Evolutionary conservation across 1,140 invertebrate species (phyloP), one percentile per base, ranked within the genome.

Genomic region (Lordiphosa stackelbergi): DNA sequence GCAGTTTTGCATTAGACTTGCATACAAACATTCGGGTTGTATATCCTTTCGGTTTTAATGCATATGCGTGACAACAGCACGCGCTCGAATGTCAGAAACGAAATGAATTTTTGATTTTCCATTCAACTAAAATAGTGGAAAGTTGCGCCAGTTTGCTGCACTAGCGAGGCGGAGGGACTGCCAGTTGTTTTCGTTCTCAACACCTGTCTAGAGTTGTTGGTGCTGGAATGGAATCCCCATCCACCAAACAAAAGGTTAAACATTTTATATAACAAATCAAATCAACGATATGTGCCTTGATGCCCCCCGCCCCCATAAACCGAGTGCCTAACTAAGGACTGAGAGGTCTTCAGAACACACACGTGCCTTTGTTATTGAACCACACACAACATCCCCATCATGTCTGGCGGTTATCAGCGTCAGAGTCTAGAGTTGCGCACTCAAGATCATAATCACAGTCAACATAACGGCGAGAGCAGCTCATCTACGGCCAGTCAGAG

Each of bases 101-200:
- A 53, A 74, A 74, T 79, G 64, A 59, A 79, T 79, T 79, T 81
- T 83, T 83, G 72, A 81, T 83, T 53, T 68, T 40, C n/a, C 24
- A 16, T 40, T 22, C 28, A 31, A 37, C 47, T 49, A 11, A 61
- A 48, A 51, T 54, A 46, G 48, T 60, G 31, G 38, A 60, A 42
- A 60, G 45, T 59, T 66, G 65, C 24, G 24, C 43, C 43, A 46
- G 24, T 46, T 46, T 13, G 43, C 43, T 46, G 43, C 28, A 31
- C 53, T 46, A 28, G 34, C 55, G 42, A 19, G 19, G 38, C 37
- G 36, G 38, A 36, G 49, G 31, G 34, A 7, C 47, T 66, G 71
- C 37, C 75, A 81, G 75, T 83, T 81, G 75, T 83, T 83, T 52
- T 43, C 40, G 63, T 81, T 81, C 75, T 81, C 75, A 81, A 58